Evolutionary conservation across 2,797 vertebrate species (phyloP).

Genomic region (Coendou prehensilis): DNA sequence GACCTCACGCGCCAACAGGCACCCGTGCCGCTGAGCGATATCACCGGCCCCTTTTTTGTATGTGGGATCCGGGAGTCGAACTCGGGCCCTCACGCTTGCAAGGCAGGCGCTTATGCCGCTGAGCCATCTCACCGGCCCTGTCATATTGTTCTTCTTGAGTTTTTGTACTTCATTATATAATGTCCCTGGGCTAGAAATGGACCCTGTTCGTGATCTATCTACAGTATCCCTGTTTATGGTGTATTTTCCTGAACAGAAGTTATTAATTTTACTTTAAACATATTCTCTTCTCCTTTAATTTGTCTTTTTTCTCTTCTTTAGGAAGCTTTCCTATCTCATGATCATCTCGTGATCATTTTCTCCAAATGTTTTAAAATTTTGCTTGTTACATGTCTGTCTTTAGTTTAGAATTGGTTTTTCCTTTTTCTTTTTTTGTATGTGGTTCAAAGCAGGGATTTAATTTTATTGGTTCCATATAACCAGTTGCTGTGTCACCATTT

Average conservation of each 20-base stretch:
- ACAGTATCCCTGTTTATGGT: neutral
- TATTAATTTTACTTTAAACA: neutral
- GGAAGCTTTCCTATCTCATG: conserved; percentile 3
- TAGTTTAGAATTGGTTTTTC: neutral
- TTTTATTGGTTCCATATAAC: neutral
- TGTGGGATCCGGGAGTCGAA: too few species aligned
- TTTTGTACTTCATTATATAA: conserved; percentile 6
- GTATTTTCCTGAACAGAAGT: conserved; percentile 19
- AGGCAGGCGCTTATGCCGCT: too few species aligned
- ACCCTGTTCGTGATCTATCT: neutral
- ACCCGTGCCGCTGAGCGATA: too few species aligned
- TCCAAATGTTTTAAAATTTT: neutral
- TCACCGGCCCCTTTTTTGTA: too few species aligned
- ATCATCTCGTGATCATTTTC: neutral
- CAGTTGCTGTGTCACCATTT: neutral
- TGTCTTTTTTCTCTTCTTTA: conserved; percentile 9
- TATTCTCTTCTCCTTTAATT: conserved; percentile 1
- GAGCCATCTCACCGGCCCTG: too few species aligned
- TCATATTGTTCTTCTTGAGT: neutral
- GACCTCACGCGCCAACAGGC: too few species aligned
- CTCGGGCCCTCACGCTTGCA: too few species aligned
- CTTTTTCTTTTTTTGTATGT: neutral
- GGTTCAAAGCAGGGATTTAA: neutral
- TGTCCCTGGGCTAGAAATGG: neutral
- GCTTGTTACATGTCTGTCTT: neutral